These are phyloP conservation scores for Latrodectus geometricus DNA, from an alignment of 1,140 invertebrate species.

Conservation along the genomic window DNA sequence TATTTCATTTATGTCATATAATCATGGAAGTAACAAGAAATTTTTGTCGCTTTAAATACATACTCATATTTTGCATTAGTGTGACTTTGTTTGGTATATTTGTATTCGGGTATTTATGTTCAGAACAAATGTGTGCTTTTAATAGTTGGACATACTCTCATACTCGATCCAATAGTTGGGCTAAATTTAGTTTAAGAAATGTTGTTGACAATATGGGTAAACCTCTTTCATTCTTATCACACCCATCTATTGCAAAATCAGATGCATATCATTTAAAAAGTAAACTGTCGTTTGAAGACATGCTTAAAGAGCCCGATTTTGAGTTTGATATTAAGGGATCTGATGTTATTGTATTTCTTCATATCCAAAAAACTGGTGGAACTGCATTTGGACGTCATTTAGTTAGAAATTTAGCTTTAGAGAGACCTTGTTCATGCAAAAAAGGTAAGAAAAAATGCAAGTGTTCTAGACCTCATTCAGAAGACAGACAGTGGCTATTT, in stretches of 20 bases:
- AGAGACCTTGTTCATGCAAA: conserved; percentile 88
- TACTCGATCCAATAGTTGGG: conserved; percentile 68
- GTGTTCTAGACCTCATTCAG: conserved; percentile 72
- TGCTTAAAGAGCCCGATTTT: conserved; percentile 62
- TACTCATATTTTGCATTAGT: conserved; percentile 81
- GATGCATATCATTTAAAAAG: conserved; percentile 18
- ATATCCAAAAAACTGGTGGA: conserved; percentile 96
- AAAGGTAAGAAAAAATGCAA: conserved; percentile 88
- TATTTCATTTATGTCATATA: neutral
- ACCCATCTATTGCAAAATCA: conserved; percentile 18
- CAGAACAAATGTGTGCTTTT: conserved; percentile 84
- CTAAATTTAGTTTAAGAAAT: conserved; percentile 73
- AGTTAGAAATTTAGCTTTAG: conserved; percentile 90
- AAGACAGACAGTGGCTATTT: conserved; percentile 90
- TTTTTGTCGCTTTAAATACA: conserved; percentile 40
- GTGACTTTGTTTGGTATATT: conserved; percentile 79
- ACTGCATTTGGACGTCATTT: conserved; percentile 96
- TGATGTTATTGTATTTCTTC: conserved; percentile 98
- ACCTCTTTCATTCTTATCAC: conserved; percentile 60
- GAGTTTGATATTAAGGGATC: conserved; percentile 78
- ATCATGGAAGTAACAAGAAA: conserved; percentile 30
- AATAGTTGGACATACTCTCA: conserved; percentile 71
- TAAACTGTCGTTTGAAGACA: conserved; percentile 65
- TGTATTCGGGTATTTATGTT: conserved; percentile 88
- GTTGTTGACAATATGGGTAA: conserved; percentile 78